Conservation (phyloP, 2,113 vertebrate species). For the Grantiella picta region DNA sequence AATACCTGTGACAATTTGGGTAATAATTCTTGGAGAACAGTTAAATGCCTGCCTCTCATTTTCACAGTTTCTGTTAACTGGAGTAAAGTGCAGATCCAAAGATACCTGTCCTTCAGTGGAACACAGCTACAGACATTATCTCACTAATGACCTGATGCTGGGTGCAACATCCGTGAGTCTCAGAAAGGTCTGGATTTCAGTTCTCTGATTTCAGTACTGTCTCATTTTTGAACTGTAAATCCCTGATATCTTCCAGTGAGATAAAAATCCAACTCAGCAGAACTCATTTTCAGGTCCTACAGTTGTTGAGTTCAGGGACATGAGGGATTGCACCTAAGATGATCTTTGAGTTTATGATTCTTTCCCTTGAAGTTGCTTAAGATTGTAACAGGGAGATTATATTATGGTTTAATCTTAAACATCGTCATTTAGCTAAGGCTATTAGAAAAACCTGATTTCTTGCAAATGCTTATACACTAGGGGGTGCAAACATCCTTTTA, state of each 20-base stretch:
- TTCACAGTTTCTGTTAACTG: not conserved
- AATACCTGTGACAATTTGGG: not conserved
- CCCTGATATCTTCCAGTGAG: not conserved
- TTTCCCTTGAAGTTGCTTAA: not conserved
- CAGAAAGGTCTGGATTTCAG: not conserved
- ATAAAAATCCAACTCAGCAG: not conserved
- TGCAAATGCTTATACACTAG: slow-evolving; percentile 51
- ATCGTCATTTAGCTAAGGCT: not conserved
- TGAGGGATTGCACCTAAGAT: not conserved
- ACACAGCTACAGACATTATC: not conserved
- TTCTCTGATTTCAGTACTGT: not conserved
- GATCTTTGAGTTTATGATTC: not conserved
- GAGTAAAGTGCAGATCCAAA: not conserved
- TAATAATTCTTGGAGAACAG: not conserved
- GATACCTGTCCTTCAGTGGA: not conserved
- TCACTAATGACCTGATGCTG: not conserved
- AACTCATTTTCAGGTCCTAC: not conserved
- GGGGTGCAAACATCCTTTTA: slow-evolving; percentile 59
- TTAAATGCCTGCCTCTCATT: not conserved
- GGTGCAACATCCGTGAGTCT: not conserved
- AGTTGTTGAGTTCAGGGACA: not conserved
- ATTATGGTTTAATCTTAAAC: not conserved
- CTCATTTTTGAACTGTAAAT: not conserved
- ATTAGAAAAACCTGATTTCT: not conserved
- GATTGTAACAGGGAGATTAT: not conserved